Evolutionary conservation across 2,797 vertebrate species (phyloP).

Genomic region (Apogon hyalosoma): DNA sequence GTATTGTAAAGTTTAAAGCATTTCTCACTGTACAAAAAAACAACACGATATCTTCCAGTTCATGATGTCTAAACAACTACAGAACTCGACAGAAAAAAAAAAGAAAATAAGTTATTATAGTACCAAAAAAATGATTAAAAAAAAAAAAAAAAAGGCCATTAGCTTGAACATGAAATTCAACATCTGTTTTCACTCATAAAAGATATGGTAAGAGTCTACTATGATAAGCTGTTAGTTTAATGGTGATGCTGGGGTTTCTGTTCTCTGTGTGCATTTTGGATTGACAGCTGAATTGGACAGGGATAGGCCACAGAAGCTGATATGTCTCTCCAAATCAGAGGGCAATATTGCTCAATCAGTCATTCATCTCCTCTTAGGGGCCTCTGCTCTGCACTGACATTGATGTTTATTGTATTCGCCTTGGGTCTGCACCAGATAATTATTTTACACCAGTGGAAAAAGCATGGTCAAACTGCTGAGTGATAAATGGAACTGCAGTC

Average conservation of each 20-base stretch:
- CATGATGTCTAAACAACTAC: conserved; percentile 71
- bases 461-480: conserved; percentile 25
- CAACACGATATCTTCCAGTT: conserved; percentile 75
- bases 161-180: conserved; percentile 29
- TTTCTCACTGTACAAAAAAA: conserved; percentile 68
- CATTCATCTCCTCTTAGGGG: conserved; percentile 20
- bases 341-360: conserved; percentile 32
- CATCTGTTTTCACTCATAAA: conserved; percentile 30
- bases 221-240: conserved; percentile 13
- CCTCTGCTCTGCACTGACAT: conserved; percentile 31
- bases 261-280: conserved; percentile 42
- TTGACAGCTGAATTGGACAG: conserved; percentile 35
- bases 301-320: conserved; percentile 47
- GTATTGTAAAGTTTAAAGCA: conserved; percentile 49
- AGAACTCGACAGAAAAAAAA: conserved; percentile 52
- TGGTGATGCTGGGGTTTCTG: conserved; percentile 28
- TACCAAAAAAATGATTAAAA: conserved; percentile 51
- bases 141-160: conserved; percentile 55
- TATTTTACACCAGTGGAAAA: conserved; percentile 27
- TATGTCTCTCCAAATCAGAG: conserved; percentile 61
- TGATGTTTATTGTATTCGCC: conserved; percentile 24
- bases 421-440: conserved; percentile 28
- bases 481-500: conserved; percentile 46
- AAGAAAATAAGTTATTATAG: conserved; percentile 81
- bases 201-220: conserved; percentile 44